phyloP scores from a whole-genome alignment of 2,888 invertebrate species.

The Eupithecia tripunctaria region DNA sequence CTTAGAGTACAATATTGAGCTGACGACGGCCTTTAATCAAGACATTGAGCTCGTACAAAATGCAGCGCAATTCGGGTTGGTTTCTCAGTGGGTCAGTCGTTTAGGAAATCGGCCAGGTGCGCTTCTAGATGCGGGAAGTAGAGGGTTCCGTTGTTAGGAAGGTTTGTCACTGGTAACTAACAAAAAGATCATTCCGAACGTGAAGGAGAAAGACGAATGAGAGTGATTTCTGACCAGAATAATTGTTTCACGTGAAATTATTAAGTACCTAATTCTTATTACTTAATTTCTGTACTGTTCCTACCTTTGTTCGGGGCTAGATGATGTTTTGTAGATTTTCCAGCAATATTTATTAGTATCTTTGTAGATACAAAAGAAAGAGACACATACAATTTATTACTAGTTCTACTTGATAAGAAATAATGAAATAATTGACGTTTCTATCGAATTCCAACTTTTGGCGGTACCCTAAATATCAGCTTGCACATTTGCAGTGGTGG shows the following conservation, averaged over 20 bases:
- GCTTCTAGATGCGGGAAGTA: not conserved
- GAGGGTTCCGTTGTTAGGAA: not conserved
- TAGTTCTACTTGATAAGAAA: too few species aligned
- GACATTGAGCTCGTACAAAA: not conserved
- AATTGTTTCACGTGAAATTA: not conserved
- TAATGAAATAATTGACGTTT: not conserved
- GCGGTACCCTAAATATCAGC: conserved; percentile 47
- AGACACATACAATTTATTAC: too few species aligned
- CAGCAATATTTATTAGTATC: not conserved
- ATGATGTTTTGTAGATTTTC: not conserved
- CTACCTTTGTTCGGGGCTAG: not conserved
- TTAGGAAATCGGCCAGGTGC: conserved; percentile 5
- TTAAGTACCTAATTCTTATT: too few species aligned
- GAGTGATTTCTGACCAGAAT: not conserved
- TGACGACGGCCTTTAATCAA: not conserved
- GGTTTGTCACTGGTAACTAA: not conserved
- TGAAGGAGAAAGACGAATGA: not conserved
- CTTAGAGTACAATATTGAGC: not conserved
- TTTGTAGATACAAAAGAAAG: not conserved
- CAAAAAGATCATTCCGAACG: not conserved
- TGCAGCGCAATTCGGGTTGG: conserved; percentile 4
- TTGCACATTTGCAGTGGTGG: conserved; percentile 48
- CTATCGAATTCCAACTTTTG: not conserved
- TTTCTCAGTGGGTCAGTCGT: conserved; percentile 15
- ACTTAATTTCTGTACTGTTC: not conserved